Base-by-base conservation (phyloP, 2,797 vertebrate species). In the Pangasius macronema region DNA sequence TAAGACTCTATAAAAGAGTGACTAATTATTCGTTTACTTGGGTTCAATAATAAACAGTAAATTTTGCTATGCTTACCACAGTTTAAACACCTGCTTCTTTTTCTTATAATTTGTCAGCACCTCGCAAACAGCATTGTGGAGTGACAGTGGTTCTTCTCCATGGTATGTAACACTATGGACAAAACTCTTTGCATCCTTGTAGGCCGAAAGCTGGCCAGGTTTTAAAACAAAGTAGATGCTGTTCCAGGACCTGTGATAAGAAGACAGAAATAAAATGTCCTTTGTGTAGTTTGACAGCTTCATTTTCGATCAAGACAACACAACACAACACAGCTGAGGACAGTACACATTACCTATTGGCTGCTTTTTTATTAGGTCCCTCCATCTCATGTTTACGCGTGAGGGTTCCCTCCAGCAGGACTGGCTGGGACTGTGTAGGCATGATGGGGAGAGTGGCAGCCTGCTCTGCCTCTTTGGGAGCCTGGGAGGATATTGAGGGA, bases 61-160 rank as follows among this genome's bases (percentile, higher is more conserved):
- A 33, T n/a, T 63, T 65, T 39, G 68, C 67, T 9, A 14, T 36
- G 67, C 95, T 95, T 91, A 99, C 98, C 96, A 95, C 88, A 99
- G 95, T 91, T 97, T 99, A 91, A 97, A 97, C 77, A 99, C 97
- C 0, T 98, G 96, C 88, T 99, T 99, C 95, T 97, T 99, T 89
- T 99, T 99, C 95, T 99, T 99, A 92, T 99, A 99, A 94, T 95
- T 97, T 3, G 92, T 88, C 10, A 98, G 96, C 53, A 97, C 91
- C 93, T 99, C 97, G 79, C 97, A 99, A 94, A 90, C 93, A 89
- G 97, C 97, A 0, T 96, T 95, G 57, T 84, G 90, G 85, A 99
- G 96, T 10, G 92, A 88, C 92, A 99, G 88, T 18, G 97, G 97
- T 57, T 97, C 96, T 94, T 99, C 98, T 0, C 97, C 97, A 0